Evolutionary conservation across 2,888 invertebrate genomes (phyloP), one percentile per base, ranked within the genome.

Genomic region (Aelia acuminata): DNA sequence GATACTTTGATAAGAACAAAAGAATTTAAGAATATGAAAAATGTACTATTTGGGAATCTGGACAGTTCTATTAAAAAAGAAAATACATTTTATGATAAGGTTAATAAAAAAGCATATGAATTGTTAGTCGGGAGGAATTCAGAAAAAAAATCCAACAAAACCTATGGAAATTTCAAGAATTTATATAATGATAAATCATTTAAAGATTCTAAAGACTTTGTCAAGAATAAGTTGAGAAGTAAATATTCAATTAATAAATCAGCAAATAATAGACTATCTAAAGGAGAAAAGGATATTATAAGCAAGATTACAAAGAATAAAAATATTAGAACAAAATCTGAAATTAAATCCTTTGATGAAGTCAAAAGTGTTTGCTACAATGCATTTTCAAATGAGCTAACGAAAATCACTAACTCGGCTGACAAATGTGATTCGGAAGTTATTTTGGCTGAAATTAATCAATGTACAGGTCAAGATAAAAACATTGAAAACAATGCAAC

Each of bases 351-450:
- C 5, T 20, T 0, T 75, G 43, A 22, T 2, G n/a, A 39, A 11
- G 35, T 80, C 22, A 80, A 39, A 22, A 80, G 80, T 80, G 5
- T 80, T 80, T 80, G 80, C 15, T 80, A 80, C 15, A 80, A 80
- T 47, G 20, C 80, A 39, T 80, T 47, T 43, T 31, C 22, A 11
- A 80, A 80, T 80, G 80, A 80, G n/a, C 11, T 80, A 22, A 80
- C 39, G n/a, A 11, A 80, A 80, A n/a, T 80, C n/a, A 80, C 43
- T 80, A 43, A 43, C 13, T 3, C 18, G 0, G 20, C 4, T 70
- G 18, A 18, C 18, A 70, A 7, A 10, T 35, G 10, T 70, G 35
- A 70, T 18, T 2, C 2, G 20, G 5, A 35, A 31, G 5, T 20
- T 35, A 11, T 5, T 70, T 70, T 35, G 35, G 18, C 31, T 7